A percentile compares a stretch with the other conserved stretches of the same genome.
These are phyloP conservation scores for Eupithecia inturbata DNA, from an alignment of 2,888 invertebrate species.

Conservation along the genomic window DNA sequence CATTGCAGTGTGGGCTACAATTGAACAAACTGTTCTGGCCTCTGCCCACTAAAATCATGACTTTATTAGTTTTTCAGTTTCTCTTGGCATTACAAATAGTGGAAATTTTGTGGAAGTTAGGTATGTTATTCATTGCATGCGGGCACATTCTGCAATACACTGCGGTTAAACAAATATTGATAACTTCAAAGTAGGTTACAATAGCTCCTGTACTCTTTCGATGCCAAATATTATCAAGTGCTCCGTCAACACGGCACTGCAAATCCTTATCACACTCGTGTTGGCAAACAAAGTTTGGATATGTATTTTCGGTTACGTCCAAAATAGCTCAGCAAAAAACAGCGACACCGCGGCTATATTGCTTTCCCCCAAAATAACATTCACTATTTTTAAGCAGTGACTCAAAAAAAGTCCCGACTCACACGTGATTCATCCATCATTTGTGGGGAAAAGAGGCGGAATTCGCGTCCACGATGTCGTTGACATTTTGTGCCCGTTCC, in stretches of 20 bases:
- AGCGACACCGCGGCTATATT: slow-evolving; percentile 64
- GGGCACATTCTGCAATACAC: slow-evolving; percentile 64
- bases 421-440: slow-evolving; percentile 74
- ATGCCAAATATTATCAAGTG: slow-evolving; percentile 80
- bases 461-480: slow-evolving; percentile 71
- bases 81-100: slow-evolving; percentile 4
- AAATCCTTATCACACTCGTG: slow-evolving; percentile 73
- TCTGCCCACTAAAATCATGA: slow-evolving; percentile 22
- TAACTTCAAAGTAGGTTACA: slow-evolving; percentile 75
- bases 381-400: slow-evolving; percentile 57
- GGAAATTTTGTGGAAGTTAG: slow-evolving; percentile 27
- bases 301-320: slow-evolving; percentile 64
- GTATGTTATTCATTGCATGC: slow-evolving; percentile 35
- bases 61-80: not conserved
- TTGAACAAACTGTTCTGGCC: slow-evolving; percentile 52
- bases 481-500: slow-evolving; percentile 72
- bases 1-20: slow-evolving; percentile 58
- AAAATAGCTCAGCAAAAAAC: slow-evolving; percentile 50
- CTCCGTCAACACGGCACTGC: slow-evolving; percentile 67
- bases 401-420: slow-evolving; percentile 66
- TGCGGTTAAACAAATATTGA: slow-evolving; percentile 76
- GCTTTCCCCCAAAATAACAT: slow-evolving; percentile 58
- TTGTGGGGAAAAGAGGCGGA: slow-evolving; percentile 66
- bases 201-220: slow-evolving; percentile 71
- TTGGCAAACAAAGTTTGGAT: slow-evolving; percentile 69